Evolutionary conservation across 92 coral and sea anemone species (phyloP), one percentile per base, ranked within the genome.

Genomic region (Blastomussa wellsi): DNA sequence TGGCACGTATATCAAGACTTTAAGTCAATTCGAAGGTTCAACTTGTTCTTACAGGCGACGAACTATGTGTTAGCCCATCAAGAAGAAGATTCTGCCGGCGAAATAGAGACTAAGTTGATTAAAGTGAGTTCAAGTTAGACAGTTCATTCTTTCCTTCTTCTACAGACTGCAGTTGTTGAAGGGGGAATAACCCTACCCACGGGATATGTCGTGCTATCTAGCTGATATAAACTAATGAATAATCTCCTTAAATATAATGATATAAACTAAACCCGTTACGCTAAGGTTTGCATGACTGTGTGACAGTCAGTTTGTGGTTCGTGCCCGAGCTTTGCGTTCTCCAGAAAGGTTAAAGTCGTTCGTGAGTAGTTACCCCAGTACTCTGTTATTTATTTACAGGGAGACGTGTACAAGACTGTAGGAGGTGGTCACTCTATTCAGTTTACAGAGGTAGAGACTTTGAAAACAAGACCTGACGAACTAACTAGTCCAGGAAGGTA

Each of bases 11-110:
- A 17, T 6, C 60, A 53, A 53, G 60, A 53, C 6, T 51, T 14
- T 17, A 1, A 10, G 60, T 53, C 26, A 17, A 5, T 17, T 53
- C 3, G 3, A 57, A 57, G 26, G 9, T 62, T 26, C 29, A n/a
- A 29, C 8, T 1, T 62, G 68, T 31, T 22, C 47, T 24, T 88
- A 44, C 84, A 96, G 99, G 99, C 98, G 52, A 94, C 99, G 51
- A 92, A 93, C 79, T 96, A 96, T 71, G 92, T 90, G 22, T 71
- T 96, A 42, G 82, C 93, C 28, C 95, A 96, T 77, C 99, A 96
- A 83, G 95, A 96, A 62, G 99, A 95, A 77, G 99, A 96, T 75
- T 96, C 99, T 1, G 92, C 93, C 26, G 99, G 99, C 19, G 99
- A 96, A 87, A 79, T 96, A 35, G 95, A 95, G 79, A 96, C 98